These are phyloP conservation scores for Pteria penguin DNA, from an alignment of 2,888 invertebrate genomes.

Conservation along the genomic window DNA sequence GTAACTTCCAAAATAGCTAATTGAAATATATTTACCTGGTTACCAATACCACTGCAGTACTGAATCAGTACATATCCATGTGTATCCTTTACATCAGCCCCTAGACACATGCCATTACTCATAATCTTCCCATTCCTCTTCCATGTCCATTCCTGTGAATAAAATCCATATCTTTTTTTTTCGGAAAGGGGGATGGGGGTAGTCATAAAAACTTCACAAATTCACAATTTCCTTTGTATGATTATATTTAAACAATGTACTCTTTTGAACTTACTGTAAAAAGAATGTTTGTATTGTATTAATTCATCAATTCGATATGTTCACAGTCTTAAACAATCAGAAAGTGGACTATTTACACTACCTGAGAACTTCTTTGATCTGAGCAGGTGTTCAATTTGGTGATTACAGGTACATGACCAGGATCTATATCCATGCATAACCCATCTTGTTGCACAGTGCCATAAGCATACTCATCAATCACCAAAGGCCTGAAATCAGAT, in stretches of 20 bases:
- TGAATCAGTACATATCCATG: constrained; percentile 68
- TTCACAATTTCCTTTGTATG: too few relatives aligned
- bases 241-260: not conserved
- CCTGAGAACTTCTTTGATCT: constrained; percentile 53
- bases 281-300: not conserved
- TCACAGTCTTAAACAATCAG: not conserved
- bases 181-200: too few relatives aligned
- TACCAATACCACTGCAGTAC: constrained; percentile 64
- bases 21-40: constrained; percentile 70
- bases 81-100: constrained; percentile 61
- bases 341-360: too few relatives aligned
- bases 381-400: constrained; percentile 53
- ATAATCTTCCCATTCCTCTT: constrained; percentile 68
- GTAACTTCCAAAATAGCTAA: too few relatives aligned
- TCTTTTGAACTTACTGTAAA: too few relatives aligned
- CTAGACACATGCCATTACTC: constrained; percentile 68
- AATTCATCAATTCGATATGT: not conserved
- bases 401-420: constrained; percentile 63
- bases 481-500: not conserved
- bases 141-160: constrained; percentile 72
- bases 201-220: too few relatives aligned
- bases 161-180: too few relatives aligned
- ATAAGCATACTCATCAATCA: not conserved
- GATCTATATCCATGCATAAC: constrained; percentile 69
- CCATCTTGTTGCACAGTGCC: constrained; percentile 60